Conservation (phyloP, 1,140 invertebrate genomes). For the Lamellibrachia luymesi region DNA sequence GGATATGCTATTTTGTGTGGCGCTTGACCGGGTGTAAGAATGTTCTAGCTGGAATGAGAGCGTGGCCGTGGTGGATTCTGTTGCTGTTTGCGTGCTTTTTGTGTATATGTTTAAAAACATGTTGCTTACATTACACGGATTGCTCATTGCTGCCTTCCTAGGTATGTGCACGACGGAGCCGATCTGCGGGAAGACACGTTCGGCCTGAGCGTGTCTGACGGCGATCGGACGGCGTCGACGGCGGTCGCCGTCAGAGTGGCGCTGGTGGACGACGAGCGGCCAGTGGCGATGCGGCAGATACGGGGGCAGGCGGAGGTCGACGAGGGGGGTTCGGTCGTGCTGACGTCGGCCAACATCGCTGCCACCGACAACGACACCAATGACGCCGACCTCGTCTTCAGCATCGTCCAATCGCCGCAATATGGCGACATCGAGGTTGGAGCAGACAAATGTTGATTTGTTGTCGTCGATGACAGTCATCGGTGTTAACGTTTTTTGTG, state of each 20-base stretch:
- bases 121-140: too few relatives aligned
- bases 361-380: conserved; percentile 56
- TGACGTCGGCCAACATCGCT: conserved; percentile 50
- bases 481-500: not conserved
- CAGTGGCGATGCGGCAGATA: conserved; percentile 44
- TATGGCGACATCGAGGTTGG: conserved; percentile 52
- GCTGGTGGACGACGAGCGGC: conserved; percentile 54
- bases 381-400: conserved; percentile 49
- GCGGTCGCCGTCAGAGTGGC: conserved; percentile 51
- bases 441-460: conserved; percentile 15
- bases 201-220: conserved; percentile 54
- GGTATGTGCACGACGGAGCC: conserved; percentile 55
- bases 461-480: not conserved
- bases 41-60: too few relatives aligned
- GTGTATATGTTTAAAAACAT: too few relatives aligned
- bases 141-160: conserved; percentile 29
- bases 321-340: conserved; percentile 49
- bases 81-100: too few relatives aligned
- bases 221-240: conserved; percentile 51
- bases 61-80: too few relatives aligned
- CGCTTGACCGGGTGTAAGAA: too few relatives aligned
- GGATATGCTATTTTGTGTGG: too few relatives aligned
- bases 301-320: conserved; percentile 32
- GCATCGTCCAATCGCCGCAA: conserved; percentile 51
- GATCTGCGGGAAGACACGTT: conserved; percentile 52